Base-by-base conservation (phyloP, 1,140 invertebrate species). In the Drosophila tristis region DNA sequence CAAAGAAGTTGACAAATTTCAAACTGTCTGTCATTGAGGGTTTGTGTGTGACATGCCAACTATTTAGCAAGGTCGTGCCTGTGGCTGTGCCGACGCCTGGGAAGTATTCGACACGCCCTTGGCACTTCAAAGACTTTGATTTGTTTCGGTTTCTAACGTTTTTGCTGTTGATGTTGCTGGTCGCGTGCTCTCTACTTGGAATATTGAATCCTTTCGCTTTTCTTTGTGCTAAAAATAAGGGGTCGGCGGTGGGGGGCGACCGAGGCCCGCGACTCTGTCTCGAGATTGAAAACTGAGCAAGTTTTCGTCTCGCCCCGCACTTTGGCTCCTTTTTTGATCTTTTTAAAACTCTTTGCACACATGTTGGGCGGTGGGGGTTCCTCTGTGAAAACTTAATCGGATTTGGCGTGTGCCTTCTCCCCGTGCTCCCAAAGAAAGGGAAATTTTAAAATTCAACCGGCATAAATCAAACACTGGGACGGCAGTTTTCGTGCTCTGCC, bases 401-500 rank as follows among this genome's bases (percentile, higher is more conserved):
- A 87, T 86, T 86, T 86, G 84, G 70, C 82, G 80, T 77, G 67
- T 76, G 76, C 55, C 61, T 76, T 74, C 51, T 70, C 56, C 56
- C 58, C 25, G 7, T 43, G 42, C 39, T 54, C 25, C 29, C 64
- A 54, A 50, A 71, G 64, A 80, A 61, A 67, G 61, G 39, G 51
- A 71, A 64, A 82, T 87, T 87, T 87, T 89, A 89, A 87, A 87
- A 87, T 87, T 87, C 82, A 87, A 89, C 78, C 79, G 82, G 82
- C 82, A 87, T 87, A 87, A 87, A 87, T 87, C 82, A 87, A 87
- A 89, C 84, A 87, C 82, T 75, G 71, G 57, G 62, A 63, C 67
- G 82, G 67, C 68, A 79, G 66, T 78, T 84, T 82, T 82, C 80
- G 79, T 84, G 74, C 72, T 62, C 49, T 80, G 78, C 75, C 79